Conservation (phyloP, 2,888 invertebrate genomes). For the Amiota minor region DNA sequence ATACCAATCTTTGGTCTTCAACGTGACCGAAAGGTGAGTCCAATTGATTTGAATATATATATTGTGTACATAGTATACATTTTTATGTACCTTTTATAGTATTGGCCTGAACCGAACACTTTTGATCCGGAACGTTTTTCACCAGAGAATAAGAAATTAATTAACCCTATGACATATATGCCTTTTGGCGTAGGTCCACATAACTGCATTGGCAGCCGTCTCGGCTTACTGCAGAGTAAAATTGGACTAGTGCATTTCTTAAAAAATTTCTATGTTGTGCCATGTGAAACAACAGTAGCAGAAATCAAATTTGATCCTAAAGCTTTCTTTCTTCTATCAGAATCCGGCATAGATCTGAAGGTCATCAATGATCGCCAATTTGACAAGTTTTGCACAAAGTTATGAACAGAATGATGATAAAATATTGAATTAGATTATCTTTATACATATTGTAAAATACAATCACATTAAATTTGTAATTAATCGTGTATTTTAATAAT, state of each 20-base stretch:
- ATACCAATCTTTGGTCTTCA: slow-evolving; percentile 70
- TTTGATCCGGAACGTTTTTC: slow-evolving; percentile 72
- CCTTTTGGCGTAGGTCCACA: slow-evolving; percentile 71
- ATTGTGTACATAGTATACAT: not conserved
- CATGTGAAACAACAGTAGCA: slow-evolving; percentile 54
- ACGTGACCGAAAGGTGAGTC: slow-evolving; percentile 68
- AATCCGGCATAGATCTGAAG: slow-evolving; percentile 60
- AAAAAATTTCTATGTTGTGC: slow-evolving; percentile 65
- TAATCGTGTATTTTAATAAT: too few relatives aligned
- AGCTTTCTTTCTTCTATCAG: slow-evolving; percentile 61
- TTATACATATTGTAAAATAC: too few relatives aligned
- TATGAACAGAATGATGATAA: too few relatives aligned
- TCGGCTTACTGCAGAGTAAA: slow-evolving; percentile 68
- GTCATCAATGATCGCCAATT: slow-evolving; percentile 64
- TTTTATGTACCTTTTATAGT: slow-evolving; percentile 49
- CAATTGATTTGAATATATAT: not conserved
- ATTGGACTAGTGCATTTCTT: slow-evolving; percentile 69
- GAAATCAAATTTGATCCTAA: slow-evolving; percentile 64
- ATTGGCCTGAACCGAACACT: slow-evolving; percentile 67
- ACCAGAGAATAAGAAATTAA: slow-evolving; percentile 58
- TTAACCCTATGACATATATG: slow-evolving; percentile 61
- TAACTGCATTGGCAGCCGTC: slow-evolving; percentile 71
- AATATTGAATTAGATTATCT: too few relatives aligned
- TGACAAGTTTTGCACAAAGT: slow-evolving; percentile 43
- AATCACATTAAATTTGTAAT: too few relatives aligned